Evolutionary conservation across 2,113 vertebrate species (phyloP), one percentile per base, ranked within the genome.

Genomic region (Oreochromis spilurus): DNA sequence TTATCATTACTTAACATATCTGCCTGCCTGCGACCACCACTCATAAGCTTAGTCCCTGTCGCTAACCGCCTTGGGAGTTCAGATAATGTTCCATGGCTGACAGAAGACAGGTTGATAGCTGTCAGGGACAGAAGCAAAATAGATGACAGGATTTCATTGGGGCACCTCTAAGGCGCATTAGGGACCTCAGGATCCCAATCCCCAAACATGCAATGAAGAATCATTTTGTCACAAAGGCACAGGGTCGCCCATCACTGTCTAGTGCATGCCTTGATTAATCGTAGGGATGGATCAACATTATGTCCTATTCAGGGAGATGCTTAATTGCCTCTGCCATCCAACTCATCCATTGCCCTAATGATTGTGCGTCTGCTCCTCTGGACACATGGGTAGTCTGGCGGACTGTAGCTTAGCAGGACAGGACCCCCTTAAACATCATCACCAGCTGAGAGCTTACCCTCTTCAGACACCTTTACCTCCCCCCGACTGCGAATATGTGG

Each of bases 191-290:
- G 97, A 99, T 97, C 97, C 97, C 91, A 88, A 88, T 97, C 91
- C 95, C 97, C 97, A 98, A 96, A 96, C 93, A 98, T 96, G 93
- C 96, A 97, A 98, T 98, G 98, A 99, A 98, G 97, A 98, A 99
- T 99, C 97, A 97, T 98, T 99, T 98, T 98, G 98, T 99, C 98
- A 97, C 98, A 97, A 97, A 97, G 97, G 97, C 97, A 95, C 97
- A 96, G 97, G 97, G 98, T 98, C 97, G 97, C 97, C 97, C 97
- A 98, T 98, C 98, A 98, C 98, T 98, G 98, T 98, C 97, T 98
- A 98, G 97, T 97, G 97, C 97, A 97, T 97, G 97, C 97, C 96
- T 97, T 99, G 98, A 99, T 99, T 98, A 98, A 99, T 99, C 97
- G 96, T 94, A 96, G 97, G 98, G 97, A 98, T 97, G 98, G 98